Conservation (phyloP, 2,888 invertebrate genomes). For the Lobophora halterata region DNA sequence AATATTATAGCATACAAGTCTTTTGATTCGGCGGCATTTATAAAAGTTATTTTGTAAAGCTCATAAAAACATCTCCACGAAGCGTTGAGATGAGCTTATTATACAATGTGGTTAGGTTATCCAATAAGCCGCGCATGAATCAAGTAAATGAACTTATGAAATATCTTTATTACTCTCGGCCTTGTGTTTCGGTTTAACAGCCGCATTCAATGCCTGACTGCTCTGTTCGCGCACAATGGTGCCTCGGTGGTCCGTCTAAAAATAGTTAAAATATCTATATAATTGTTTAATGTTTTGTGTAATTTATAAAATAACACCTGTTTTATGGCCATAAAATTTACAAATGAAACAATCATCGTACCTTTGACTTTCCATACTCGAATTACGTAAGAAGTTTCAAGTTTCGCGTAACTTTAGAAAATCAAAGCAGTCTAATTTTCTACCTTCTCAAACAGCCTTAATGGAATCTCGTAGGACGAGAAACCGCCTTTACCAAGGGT, state of each 20-base stretch:
- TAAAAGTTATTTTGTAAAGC: slow-evolving; percentile 11
- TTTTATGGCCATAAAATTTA: no score
- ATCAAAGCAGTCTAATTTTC: slow-evolving; percentile 1
- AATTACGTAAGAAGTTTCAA: no score
- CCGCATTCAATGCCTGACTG: no score
- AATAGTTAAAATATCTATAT: slow-evolving; percentile 4
- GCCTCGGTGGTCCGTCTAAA: slow-evolving; percentile 9
- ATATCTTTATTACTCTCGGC: slow-evolving; percentile 33
- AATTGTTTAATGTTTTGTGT: slow-evolving; percentile 10
- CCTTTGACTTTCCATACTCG: no score
- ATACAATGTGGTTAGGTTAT: slow-evolving; percentile 27
- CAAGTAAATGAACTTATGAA: slow-evolving; percentile 36
- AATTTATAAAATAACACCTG: not conserved
- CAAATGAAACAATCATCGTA: no score
- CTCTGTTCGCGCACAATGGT: slow-evolving; percentile 3
- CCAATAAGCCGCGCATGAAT: slow-evolving; percentile 35
- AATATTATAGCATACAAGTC: no score
- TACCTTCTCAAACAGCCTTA: slow-evolving; percentile 17
- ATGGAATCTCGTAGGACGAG: slow-evolving; percentile 15
- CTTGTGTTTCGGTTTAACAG: slow-evolving; percentile 26
- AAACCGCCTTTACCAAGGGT: slow-evolving; percentile 22
- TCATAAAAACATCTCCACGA: slow-evolving; percentile 17
- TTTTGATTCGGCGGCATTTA: slow-evolving; percentile 1
- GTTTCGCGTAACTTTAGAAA: no score
- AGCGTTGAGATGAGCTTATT: slow-evolving; percentile 34